A percentile compares a stretch with the other conserved stretches of the same genome.
Conservation (phyloP, 2,113 vertebrate genomes). For the Cynopterus brachyotis region DNA sequence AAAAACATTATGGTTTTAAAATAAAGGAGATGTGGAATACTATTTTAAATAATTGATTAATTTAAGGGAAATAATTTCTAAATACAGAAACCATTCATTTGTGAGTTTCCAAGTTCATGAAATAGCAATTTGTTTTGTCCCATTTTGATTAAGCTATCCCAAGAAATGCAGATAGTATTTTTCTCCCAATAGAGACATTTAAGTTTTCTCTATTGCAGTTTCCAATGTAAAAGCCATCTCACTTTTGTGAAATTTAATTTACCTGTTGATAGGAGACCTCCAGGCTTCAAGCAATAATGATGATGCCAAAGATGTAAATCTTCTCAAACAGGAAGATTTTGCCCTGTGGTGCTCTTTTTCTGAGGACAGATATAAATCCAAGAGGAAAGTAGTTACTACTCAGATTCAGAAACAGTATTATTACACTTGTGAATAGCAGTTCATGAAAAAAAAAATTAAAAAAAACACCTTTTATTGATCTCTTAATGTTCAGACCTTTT, state of each 20-base stretch:
- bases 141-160: background rate
- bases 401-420: background rate
- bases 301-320: background rate
- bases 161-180: background rate
- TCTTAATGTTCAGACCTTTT: background rate
- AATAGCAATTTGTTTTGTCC: background rate
- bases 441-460: background rate
- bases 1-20: background rate
- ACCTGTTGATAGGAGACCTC: background rate
- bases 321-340: background rate
- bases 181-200: background rate
- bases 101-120: background rate
- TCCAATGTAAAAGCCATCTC: background rate
- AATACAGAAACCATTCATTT: background rate
- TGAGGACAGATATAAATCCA: background rate
- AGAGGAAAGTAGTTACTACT: background rate
- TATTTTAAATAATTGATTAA: background rate
- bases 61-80: background rate
- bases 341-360: background rate
- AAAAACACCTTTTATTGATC: background rate
- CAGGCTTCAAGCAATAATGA: background rate
- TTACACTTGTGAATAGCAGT: background rate
- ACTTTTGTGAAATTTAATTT: background rate
- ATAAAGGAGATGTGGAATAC: background rate
- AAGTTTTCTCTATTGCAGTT: background rate